Evolutionary conservation across 1,140 invertebrate genomes (phyloP), one percentile per base, ranked within the genome.

Genomic region (Oreohelix idahoensis): DNA sequence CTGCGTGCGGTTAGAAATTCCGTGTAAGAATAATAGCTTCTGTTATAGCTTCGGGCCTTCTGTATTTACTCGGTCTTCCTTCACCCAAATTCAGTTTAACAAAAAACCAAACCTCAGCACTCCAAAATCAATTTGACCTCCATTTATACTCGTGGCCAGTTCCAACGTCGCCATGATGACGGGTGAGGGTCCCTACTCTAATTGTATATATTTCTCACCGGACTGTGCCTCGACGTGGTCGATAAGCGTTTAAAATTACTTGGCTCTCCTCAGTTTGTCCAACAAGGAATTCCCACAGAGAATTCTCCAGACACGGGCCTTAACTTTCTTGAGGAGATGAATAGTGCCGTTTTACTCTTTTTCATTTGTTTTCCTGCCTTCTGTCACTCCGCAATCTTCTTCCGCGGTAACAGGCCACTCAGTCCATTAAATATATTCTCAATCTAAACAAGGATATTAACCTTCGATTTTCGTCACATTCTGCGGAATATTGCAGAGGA

Each of bases 171-270:
- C 26, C 20, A 20, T 23, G 63, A 66, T 15, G 1, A 66, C 63
- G n/a, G 63, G 8, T 26, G 63, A 66, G 63, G n/a, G 63, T 66
- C 63, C 63, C 63, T 66, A 29, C 63, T 66, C 63, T 66, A 66
- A 66, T 35, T 66, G 63, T 66, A 35, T 66, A 66, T 66, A 66
- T 66, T 35, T 66, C 63, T 17, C 63, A 23, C 63, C 63, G 63
- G 63, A 66, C 63, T 13, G n/a, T 2, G 63, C 63, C 51, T 29
- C 29, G 29, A 32, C 63, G 2, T 66, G 63, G 63, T 29, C 63
- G 63, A 66, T 66, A 35, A 1, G 63, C n/a, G 63, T 17, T 66
- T 66, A 32, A 66, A 66, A 29, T 66, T 66, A 32, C 63, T 66
- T 11, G 63, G 17, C 51, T 32, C 29, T 66, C n/a, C 8, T 8